A percentile compares a stretch with the other conserved stretches of the same genome.
Conservation (phyloP, 2,113 vertebrate species). For the Micronycteris hirsuta region DNA sequence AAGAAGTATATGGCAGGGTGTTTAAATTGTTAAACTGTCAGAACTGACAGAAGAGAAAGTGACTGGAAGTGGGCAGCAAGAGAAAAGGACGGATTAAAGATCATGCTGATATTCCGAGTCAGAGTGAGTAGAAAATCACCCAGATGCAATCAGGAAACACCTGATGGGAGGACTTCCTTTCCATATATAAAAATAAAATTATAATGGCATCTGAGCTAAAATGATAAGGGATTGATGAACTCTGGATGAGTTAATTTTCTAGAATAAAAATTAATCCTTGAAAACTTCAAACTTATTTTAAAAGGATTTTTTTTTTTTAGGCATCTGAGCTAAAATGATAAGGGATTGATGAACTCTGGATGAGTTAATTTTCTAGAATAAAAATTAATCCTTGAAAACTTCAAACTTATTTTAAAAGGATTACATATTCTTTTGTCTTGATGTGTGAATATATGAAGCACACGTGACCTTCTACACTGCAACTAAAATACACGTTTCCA, state of each 20-base stretch:
- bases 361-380: conserved; percentile 6
- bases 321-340: background rate
- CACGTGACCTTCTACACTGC: background rate
- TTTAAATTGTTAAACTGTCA: background rate
- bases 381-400: background rate
- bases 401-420: background rate
- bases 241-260: too few relatives aligned
- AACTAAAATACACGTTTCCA: background rate
- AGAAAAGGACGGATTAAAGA: conserved; percentile 6
- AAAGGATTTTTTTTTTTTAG: too few relatives aligned
- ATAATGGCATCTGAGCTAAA: too few relatives aligned
- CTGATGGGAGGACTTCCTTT: conserved; percentile 19
- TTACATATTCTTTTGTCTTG: background rate
- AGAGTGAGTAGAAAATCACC: background rate
- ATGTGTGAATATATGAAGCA: background rate
- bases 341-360: background rate
- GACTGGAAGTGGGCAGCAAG: background rate
- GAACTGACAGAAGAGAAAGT: background rate
- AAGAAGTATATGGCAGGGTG: background rate
- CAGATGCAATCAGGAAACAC: background rate
- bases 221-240: too few relatives aligned
- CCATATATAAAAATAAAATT: background rate
- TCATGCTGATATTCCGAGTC: conserved; percentile 1
- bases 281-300: too few relatives aligned
- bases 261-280: too few relatives aligned